Evolutionary conservation across 2,113 vertebrate species (phyloP), one percentile per base, ranked within the genome.

Genomic region (Regulus satrapa): DNA sequence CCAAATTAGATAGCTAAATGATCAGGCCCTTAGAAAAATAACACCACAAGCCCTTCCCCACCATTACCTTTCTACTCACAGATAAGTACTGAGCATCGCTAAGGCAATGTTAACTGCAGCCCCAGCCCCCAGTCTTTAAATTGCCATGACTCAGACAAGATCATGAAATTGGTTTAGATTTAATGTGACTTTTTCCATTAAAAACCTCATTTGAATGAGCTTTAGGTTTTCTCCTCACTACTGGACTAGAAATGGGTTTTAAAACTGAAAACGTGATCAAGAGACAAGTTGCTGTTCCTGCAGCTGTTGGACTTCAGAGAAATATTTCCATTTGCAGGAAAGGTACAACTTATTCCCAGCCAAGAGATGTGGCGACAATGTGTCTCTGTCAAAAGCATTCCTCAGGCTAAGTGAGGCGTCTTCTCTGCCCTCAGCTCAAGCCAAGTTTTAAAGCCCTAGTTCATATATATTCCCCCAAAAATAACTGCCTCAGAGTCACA

Each of bases 1-100:
- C 94, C 91, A 94, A 94, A 95, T 94, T 95, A 95, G 89, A 93
- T 19, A 92, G 92, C 36, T 62, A 51, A 96, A 91, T 14, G 21
- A 83, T 58, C 88, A 66, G 90, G 52, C 66, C 59, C 82, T 89
- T 62, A 43, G 84, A 93, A 95, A 95, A 92, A 87, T 55, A 94
- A 74, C 79, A 94, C 64, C 85, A 69, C 25, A 23, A 88, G 49
- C 52, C 25, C 36, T 54, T 90, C 90, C 68, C n/a, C n/a, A 51
- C 67, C 78, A 86, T 40, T 59, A 84, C 64, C 72, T 78, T 74
- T 40, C 77, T n/a, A 10, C 71, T 84, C 48, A 7, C 31, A 63
- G 81, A 88, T 75, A 92, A 91, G 48, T 12, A 75, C 55, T 10
- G 2, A 69, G 77, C 66, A 48, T 21, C 43, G 36, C 66, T 80